Evolutionary conservation across 1,140 invertebrate genomes (phyloP), one percentile per base, ranked within the genome.

Genomic region (Cotesia glomerata): DNA sequence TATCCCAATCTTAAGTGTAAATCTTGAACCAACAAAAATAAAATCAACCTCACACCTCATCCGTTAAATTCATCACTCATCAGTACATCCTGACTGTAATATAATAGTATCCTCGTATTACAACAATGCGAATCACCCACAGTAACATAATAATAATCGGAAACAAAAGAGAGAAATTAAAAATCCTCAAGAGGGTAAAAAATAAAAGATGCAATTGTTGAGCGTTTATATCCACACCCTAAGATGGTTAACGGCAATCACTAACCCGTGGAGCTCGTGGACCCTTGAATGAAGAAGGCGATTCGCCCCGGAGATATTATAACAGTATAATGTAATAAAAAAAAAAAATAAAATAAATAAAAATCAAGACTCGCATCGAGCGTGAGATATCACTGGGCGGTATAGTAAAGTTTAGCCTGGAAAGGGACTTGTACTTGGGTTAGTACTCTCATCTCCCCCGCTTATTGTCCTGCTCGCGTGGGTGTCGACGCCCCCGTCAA

Each of bases 401-500:
- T 26, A 32, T 45, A 45, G 39, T 11, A 45, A 45, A 45, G 39
- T 45, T 45, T 45, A 52, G 65, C 18, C 35, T 36, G 18, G 26
- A 26, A 26, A 26, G 45, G 65, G 65, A 54, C 65, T 39, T 67
- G 39, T 67, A 26, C 54, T 26, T 16, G n/a, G 16, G 11, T 61
- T 34, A 18, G n/a, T 36, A 35, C 81, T 82, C 72, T 74, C 63
- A 76, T 73, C 71, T 74, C 71, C 58, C 71, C 68, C 70, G 66
- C 68, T 81, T 81, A 84, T 84, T 84, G 83, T 85, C 79, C 83
- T 78, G 74, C 65, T 68, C 56, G 76, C 77, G 82, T 85, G 79
- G 83, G 83, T 85, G 83, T 84, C 79, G 80, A 86, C 83, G 84
- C 82, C 83, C 81, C 82, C 83, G 79, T 83, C 84, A 80, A 79